Base-by-base conservation (phyloP, 2,113 vertebrate genomes). In the Poeciliopsis occidentalis region DNA sequence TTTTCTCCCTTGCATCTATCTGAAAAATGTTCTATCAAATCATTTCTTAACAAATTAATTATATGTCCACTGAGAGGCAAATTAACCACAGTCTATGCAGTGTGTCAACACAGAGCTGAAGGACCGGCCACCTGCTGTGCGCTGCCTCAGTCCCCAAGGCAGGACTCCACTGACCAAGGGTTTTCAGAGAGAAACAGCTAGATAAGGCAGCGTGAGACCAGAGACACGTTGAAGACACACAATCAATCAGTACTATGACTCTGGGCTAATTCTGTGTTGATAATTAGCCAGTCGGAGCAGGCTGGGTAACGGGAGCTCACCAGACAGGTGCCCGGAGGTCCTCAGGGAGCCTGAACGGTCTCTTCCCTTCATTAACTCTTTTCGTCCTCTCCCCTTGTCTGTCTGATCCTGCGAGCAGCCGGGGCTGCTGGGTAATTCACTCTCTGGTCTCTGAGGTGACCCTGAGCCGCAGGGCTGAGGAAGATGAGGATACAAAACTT, bases 361-460 rank as follows among this genome's bases (percentile, higher is more conserved):
- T 94, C 91, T 92, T 92, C 92, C 90, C 88, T 93, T 95, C 94
- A 95, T 95, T 95, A 95, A 94, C 93, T 94, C 88, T 82, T 85
- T 85, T 91, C 86, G 91, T 93, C 90, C 89, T 92, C 84, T 93
- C 92, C 89, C 93, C 92, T 94, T 94, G 94, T 94, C 93, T 85
- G 84, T 83, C 84, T 92, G 90, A 93, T 93, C 93, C 92, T 80
- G 83, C 78, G 75, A 93, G 91, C 85, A 78, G 85, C 86, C 51
- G 62, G 86, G 92, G 93, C 91, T 93, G 90, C 89, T 93, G 93
- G 93, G 91, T 94, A 95, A 94, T 95, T 95, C 93, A 90, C 92
- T 94, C 91, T 89, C 71, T 87, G 79, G 86, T 93, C 92, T 93
- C 91, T 60, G 92, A 94, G 94, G 94, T 95, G 93, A 94, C 94